Evolutionary conservation across 2,113 vertebrate genomes (phyloP).

Genomic region (Ailurus styani): DNA sequence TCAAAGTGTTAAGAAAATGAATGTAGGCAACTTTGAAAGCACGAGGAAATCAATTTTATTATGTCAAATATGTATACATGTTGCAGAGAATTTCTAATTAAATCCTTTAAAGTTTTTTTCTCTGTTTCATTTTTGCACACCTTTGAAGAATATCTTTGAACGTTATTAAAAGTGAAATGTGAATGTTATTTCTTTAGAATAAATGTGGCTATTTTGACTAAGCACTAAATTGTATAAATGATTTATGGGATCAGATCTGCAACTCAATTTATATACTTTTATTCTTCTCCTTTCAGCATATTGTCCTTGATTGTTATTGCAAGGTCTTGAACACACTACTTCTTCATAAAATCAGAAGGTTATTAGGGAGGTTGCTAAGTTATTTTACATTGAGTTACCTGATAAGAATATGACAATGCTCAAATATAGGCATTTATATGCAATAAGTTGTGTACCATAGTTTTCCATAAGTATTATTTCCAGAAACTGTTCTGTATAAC

Average conservation of each 20-base stretch:
- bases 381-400: slow-evolving; percentile 14
- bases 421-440: slow-evolving; percentile 32
- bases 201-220: slow-evolving; percentile 40
- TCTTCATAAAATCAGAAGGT: slow-evolving; percentile 18
- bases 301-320: slow-evolving; percentile 27
- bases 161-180: slow-evolving; percentile 43
- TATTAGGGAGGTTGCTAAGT: neutral
- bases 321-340: slow-evolving; percentile 1
- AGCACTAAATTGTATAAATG: slow-evolving; percentile 5
- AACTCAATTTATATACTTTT: slow-evolving; percentile 38
- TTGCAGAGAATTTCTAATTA: slow-evolving; percentile 35
- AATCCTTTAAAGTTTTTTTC: slow-evolving; percentile 5
- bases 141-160: slow-evolving; percentile 47
- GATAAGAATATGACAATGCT: slow-evolving; percentile 6
- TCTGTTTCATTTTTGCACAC: slow-evolving; percentile 18
- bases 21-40: slow-evolving; percentile 38
- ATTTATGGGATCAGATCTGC: slow-evolving; percentile 22
- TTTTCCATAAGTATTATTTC: neutral
- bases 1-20: slow-evolving; percentile 32
- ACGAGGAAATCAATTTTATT: slow-evolving; percentile 57
- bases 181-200: slow-evolving; percentile 36
- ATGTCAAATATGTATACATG: neutral
- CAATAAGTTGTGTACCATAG: neutral
- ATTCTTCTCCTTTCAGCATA: neutral
- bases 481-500: neutral